Percentiles rank a stretch among this genome's conserved stretches.
phyloP scores from a whole-genome alignment of 2,797 vertebrate species.

The Dermochelys coriacea region DNA sequence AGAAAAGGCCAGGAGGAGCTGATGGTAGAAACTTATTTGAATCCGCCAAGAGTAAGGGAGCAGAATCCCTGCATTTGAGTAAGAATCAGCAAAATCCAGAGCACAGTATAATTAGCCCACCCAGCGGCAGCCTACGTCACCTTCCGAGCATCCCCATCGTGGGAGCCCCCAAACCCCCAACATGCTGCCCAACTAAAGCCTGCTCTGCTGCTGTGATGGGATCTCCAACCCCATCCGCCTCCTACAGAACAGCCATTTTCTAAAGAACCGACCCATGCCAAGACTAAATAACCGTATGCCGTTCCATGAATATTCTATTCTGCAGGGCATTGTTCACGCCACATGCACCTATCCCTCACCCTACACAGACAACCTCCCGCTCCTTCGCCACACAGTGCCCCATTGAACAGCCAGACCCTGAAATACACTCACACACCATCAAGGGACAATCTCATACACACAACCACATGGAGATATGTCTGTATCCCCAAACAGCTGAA shows the following conservation, averaged over 20 bases:
- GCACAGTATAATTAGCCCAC: fast-evolving
- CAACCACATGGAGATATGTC: not conserved
- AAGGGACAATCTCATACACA: fast-evolving
- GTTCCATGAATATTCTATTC: not conserved
- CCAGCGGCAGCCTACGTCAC: not conserved
- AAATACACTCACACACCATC: fast-evolving
- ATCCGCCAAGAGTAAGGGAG: fast-evolving
- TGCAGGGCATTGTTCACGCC: not conserved
- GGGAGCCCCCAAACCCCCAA: fast-evolving
- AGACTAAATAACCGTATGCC: fast-evolving
- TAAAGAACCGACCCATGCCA: not conserved
- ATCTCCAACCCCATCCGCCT: not conserved
- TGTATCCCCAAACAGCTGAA: not conserved
- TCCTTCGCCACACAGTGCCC: not conserved
- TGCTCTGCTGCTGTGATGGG: not conserved
- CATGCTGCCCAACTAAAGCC: fast-evolving
- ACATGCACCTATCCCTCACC: not conserved
- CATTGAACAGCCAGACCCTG: not conserved
- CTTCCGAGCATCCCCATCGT: fast-evolving
- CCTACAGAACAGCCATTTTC: not conserved
- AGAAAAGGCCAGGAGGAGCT: not conserved
- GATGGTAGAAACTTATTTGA: not conserved
- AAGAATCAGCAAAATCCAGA: fast-evolving
- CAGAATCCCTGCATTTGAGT: not conserved
- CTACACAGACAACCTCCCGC: not conserved